Evolutionary conservation across 2,888 invertebrate genomes (phyloP), one percentile per base, ranked within the genome.

Genomic region (Clistopyga incitator): DNA sequence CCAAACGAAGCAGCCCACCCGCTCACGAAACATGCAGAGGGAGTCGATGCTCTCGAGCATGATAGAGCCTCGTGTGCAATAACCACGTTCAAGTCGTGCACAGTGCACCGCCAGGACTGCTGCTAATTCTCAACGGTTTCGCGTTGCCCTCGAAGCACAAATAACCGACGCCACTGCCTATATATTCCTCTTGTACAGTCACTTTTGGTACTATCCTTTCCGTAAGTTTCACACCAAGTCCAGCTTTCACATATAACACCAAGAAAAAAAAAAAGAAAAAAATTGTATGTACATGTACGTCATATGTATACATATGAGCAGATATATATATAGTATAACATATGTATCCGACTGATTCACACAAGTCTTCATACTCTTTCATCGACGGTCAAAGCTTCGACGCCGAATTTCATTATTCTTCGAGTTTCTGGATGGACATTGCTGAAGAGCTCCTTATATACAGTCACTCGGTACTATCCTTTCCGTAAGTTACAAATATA

Each of bases 81-180:
- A 75, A 64, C 64, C 15, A 50, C 64, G 75, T 34, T 47, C 50
- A 34, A 61, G 59, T 64, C 74, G 74, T 74, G 61, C 47, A 47
- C 56, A 18, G 72, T 59, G n/a, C 29, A 29, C 3, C n/a, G 50
- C 52, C 50, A 64, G 78, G 84, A 84, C 84, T 81, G 85, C 86
- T 84, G 85, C 86, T 86, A 86, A 85, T 86, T 86, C 85, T 86
- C 86, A 86, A 86, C 86, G 86, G 86, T 79, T 84, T 84, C 84
- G 80, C 84, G 79, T 85, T 84, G 84, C 83, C 81, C 85, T 86
- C 85, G 84, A 85, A 86, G 86, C 85, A 86, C 86, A 85, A 86
- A 85, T 84, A 86, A 86, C 84, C 84, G 81, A 84, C 81, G 82
- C 85, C 85, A 65, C 64, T 65, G 75, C 71, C 67, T 72, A 47